Conservation (phyloP, 2,113 vertebrate species). For the Mellivora capensis region DNA sequence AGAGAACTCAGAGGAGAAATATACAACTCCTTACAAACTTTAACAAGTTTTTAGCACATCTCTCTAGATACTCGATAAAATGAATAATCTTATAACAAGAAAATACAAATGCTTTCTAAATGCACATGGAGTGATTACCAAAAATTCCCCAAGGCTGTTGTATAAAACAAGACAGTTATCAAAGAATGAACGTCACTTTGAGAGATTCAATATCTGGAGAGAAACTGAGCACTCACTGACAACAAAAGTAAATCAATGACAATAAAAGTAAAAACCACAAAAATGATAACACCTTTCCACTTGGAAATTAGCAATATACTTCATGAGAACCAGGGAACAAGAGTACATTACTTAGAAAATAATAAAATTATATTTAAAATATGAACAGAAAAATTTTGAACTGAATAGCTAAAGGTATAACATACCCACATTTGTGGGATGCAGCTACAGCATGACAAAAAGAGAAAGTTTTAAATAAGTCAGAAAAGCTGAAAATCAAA, state of each 20-base stretch:
- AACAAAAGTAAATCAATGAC: neutral
- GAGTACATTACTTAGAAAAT: neutral
- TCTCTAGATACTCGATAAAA: neutral
- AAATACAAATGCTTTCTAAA: neutral
- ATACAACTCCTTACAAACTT: neutral
- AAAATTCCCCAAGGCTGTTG: neutral
- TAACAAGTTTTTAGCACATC: neutral
- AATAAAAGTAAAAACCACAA: neutral
- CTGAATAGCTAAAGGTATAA: neutral
- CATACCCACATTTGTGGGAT: neutral
- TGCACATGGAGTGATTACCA: neutral
- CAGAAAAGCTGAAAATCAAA: neutral
- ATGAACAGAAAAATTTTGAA: neutral
- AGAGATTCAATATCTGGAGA: neutral
- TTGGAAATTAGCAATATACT: neutral
- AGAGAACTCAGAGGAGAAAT: neutral
- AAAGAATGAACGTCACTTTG: neutral
- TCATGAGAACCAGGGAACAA: neutral
- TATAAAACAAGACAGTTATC: neutral
- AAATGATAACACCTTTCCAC: neutral
- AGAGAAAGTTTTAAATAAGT: neutral
- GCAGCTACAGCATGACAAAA: neutral
- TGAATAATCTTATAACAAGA: neutral
- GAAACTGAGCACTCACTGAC: neutral
- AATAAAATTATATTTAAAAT: neutral